Evolutionary conservation across 2,797 vertebrate species (phyloP), one percentile per base, ranked within the genome.

Genomic region (Tapera naevia): DNA sequence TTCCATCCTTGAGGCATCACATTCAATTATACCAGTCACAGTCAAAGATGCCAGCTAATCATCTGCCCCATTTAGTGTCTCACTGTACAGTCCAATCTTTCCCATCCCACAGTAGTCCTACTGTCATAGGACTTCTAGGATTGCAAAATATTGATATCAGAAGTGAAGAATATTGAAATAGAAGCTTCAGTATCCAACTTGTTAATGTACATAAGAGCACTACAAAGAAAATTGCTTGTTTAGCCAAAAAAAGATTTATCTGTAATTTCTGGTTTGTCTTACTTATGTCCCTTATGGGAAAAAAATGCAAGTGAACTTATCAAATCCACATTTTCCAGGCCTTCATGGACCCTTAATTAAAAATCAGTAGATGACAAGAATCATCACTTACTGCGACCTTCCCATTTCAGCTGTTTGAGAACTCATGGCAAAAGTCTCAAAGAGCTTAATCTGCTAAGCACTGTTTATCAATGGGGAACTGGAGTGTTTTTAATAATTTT

Each of bases 381-480:
- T 57, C 69, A 84, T 28, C 54, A 72, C 17, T 22, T 46, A 8
- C 5, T 24, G 11, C 8, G 8, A 30, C 14, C 21, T 85, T 86
- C 17, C 30, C 25, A 24, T 64, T n/a, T 81, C 71, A 80, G 39
- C 24, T 19, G 5, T 64, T 60, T 57, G 25, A 89, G 48, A 80
- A 60, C n/a, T 76, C 25, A 28, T 0, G 1, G 23, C 0, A 0
- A 24, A 92, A 74, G 17, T 43, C 60, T 57, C 3, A 1, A 25
- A 89, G 28, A 11, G 35, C 24, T 80, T 35, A 33, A 89, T 30
- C 39, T 66, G 27, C 66, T 73, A 33, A 88, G 27, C 32, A 30
- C 24, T 13, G 13, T 21, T 22, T 37, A 78, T 32, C 46, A 79
- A 17, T 19, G 61, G 15, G 37, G 28, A 72, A 53, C 37, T 32